Evolutionary conservation across 2,888 invertebrate genomes (phyloP), one percentile per base, ranked within the genome.

Genomic region (Linnaemya vulpina): DNA sequence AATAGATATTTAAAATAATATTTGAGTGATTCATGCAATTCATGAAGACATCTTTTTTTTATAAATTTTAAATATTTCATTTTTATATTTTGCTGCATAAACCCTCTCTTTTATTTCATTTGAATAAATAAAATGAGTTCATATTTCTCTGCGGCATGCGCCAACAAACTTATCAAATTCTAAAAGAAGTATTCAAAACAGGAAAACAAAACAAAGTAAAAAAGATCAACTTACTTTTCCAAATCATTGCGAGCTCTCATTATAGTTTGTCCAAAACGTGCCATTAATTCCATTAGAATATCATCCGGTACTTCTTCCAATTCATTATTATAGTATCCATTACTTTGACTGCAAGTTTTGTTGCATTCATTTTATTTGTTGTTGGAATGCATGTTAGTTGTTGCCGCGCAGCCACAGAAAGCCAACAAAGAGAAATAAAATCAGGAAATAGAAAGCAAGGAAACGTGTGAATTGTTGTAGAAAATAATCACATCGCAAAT

Each of bases 301-400:
- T 96, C 95, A 92, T 97, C 96, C 0, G 96, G 96, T 89, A 96
- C 96, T 88, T 96, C 96, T 80, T 95, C 94, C 88, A 94, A 93
- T 43, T 95, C 94, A 87, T 94, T 94, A 20, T 75, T 83, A 90
- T 93, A 93, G 91, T 94, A 94, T 71, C 87, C 89, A 88, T 90
- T 91, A 83, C 88, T 89, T 84, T 90, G 91, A 85, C 92, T 91
- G 87, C 71, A 80, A 15, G 40, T 75, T 62, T 73, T 74, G 15
- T 62, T 55, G 55, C 11, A 5, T 25, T 55, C 25, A 38, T 60
- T 35, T 10, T 3, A 35, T 58, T n/a, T 67, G 55, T 65, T 43
- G 40, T 46, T 40, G 60, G 25, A 53, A 67, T 20, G 2, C 7
- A 25, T 62, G 46, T 51, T 63, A 20, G 13, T 63, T 20, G 17